Base-by-base conservation (phyloP, 2,113 vertebrate species). In the Eulemur macaco region DNA sequence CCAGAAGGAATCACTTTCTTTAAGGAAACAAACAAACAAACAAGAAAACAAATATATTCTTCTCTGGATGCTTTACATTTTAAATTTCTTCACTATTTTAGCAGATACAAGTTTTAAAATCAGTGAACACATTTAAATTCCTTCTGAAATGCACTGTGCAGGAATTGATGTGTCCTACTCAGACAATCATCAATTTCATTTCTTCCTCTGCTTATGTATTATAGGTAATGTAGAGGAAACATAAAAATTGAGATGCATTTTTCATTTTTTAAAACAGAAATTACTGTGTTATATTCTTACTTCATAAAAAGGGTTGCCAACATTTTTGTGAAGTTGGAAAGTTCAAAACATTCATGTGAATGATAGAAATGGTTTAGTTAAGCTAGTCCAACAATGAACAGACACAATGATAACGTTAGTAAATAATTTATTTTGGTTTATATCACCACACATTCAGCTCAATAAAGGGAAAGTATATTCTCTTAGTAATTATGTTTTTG, bases 81-180 rank as follows among this genome's bases (percentile, higher is more conserved):
- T 92, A 52, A 50, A 92, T 76, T 50, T 97, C 89, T 96, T 96
- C 50, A 93, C 86, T 96, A 42, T 17, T 85, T 95, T 71, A 93
- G 34, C 92, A 94, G 91, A 97, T 94, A 78, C 6, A 91, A 85
- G 71, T 52, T 92, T 97, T 69, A 95, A 95, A 97, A 97, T 96
- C 87, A 97, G 56, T 93, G 66, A 78, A 52, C n/a, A 60, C 58
- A 77, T 95, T 96, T 74, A 47, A 69, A 68, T 91, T 94, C 18
- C 21, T 85, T 86, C 89, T 31, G 37, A 93, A 91, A 56, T 74
- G 10, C 47, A 78, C 68, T 52, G 25, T 80, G 18, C 4, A 64
- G 10, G 37, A 88, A 52, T 95, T 94, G 95, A 80, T 86, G 69
- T 34, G 23, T 21, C 37, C 14, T 82, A 47, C 47, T 42, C 78